Evolutionary conservation across 2,797 vertebrate genomes (phyloP).

Genomic region (Apodemus agrarius): DNA sequence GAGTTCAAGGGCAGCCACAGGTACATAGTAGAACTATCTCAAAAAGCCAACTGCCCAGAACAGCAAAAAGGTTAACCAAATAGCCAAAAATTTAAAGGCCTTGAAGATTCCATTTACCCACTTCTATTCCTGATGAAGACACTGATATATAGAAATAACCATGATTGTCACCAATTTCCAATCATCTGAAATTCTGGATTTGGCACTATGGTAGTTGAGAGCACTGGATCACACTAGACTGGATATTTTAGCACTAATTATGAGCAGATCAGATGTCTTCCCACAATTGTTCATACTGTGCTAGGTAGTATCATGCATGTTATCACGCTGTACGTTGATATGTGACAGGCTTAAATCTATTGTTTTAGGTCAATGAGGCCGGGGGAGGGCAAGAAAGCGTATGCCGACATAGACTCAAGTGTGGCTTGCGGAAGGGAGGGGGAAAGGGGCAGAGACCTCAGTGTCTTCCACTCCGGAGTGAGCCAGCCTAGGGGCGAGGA

Average conservation of each 20-base stretch:
- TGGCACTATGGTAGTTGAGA: slow-evolving; percentile 86
- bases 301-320: slow-evolving; percentile 55
- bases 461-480: slow-evolving; percentile 88
- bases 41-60: not conserved
- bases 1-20: not conserved
- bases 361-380: slow-evolving; percentile 80
- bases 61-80: not conserved
- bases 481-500: slow-evolving; percentile 92
- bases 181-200: slow-evolving; percentile 81
- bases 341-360: slow-evolving; percentile 79
- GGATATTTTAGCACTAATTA: slow-evolving; percentile 93
- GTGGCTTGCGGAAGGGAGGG: not conserved
- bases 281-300: slow-evolving; percentile 93
- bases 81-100: not conserved
- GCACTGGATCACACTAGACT: slow-evolving; percentile 87
- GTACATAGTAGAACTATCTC: not conserved
- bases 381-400: slow-evolving; percentile 85
- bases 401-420: slow-evolving; percentile 74
- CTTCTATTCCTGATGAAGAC: slow-evolving; percentile 81
- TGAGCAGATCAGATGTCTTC: slow-evolving; percentile 92
- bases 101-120: slow-evolving; percentile 61
- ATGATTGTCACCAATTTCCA: slow-evolving; percentile 86
- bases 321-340: slow-evolving; percentile 74
- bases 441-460: slow-evolving; percentile 86
- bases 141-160: slow-evolving; percentile 86